Evolutionary conservation across 2,888 invertebrate species (phyloP), one percentile per base, ranked within the genome.

Genomic region (Phortica magna): DNA sequence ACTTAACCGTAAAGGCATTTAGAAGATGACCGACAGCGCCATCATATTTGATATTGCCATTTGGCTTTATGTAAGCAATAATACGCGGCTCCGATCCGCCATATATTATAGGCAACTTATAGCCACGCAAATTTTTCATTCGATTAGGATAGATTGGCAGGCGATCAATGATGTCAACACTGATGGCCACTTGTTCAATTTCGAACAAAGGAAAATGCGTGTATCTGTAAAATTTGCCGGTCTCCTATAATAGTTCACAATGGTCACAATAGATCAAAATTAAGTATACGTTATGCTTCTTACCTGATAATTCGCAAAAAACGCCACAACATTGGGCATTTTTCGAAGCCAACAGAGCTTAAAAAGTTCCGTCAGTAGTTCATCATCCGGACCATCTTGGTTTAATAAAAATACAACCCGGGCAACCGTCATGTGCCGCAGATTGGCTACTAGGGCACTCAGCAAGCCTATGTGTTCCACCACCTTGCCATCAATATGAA

Each of bases 11-110:
- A 71, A 90, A 87, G n/a, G 76, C 83, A 0, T 22, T 43, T 70
- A 90, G 80, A 4, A 89, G 85, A 53, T 91, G 87, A 0, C 88
- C 90, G 1, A 83, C 78, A 4, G 82, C 83, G 1, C 91, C 91
- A 0, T 81, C 82, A 6, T 87, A 78, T 0, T 83, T 68, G 0
- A 80, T 9, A 0, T 77, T 43, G 0, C 86, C 85, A 5, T 75
- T 73, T 1, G 74, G 39, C 2, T 82, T 76, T 2, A 77, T 74
- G 39, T 87, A 87, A 0, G 83, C 76, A 3, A 90, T 89, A 0
- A 89, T 77, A 0, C 89, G 89, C 0, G 90, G 91, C 4, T 81
- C 67, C 0, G 84, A 75, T 0, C 90, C 90, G 0, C 88, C 91
- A 19, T 89, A 76, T 0, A 84, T 78, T 4, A 82, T 73, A 0